Evolutionary conservation across 2,888 invertebrate species (phyloP), one percentile per base, ranked within the genome.

Genomic region (Cataglyphis altisquamis): DNA sequence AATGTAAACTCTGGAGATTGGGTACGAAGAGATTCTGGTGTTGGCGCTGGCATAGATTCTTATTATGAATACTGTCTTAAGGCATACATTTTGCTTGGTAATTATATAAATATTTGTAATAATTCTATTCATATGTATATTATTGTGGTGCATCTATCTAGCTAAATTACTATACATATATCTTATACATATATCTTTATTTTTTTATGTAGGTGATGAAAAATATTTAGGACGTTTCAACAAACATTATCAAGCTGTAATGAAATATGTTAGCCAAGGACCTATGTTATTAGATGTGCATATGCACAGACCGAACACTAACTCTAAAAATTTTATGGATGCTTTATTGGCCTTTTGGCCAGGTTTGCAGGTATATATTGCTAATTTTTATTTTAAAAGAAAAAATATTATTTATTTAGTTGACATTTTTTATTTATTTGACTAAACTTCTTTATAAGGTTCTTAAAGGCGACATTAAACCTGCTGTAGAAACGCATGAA

Each of bases 11-110:
- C 98, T 3, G 99, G 99, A 0, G 99, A 99, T 95, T 99, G 99
- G 99, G 97, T 99, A 6, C 96, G 99, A 66, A 96, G 99, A 92
- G 99, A 99, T 95, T 98, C 99, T 0, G 99, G 99, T 1, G 98
- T 99, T 9, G 99, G 99, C n/a, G 99, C 99, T 18, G 99, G 99
- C 39, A 99, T 99, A 90, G 99, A 99, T 95, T 99, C 99, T 0
- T 99, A 99, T 95, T 99, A 99, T 94, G 99, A 99, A 95, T 99
- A 99, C 95, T 98, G 99, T 88, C 96, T 99, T 45, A 99, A 99
- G 95, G 99, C 99, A 0, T 99, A 99, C 95, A 98, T 99, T 88
- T 96, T 99, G 78, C 96, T 99, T 6, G 98, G 94, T 94, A 90
- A 89, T 84, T 88, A 81, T 83, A 66, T 55, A 21, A 62, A 57